Evolutionary conservation across 2,797 vertebrate species (phyloP).

Genomic region (Phataginus tetradactyla): DNA sequence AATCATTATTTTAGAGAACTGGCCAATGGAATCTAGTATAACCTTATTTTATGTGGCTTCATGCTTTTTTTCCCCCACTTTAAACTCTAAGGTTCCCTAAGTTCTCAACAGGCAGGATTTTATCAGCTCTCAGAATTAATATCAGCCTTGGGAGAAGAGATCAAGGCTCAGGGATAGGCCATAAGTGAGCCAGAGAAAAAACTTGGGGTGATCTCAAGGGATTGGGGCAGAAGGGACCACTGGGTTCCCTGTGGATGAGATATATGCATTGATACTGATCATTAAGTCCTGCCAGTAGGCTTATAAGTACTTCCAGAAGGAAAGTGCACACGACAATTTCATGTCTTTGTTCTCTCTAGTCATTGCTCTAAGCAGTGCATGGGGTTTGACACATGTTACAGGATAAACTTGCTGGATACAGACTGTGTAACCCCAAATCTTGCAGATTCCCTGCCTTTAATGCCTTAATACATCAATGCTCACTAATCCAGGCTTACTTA

Average conservation of each 20-base stretch:
- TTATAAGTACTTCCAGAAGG: not conserved
- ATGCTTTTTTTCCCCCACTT: not conserved
- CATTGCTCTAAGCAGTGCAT: not conserved
- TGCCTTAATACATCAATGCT: not conserved
- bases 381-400: not conserved
- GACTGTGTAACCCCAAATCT: not conserved
- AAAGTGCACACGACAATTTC: not conserved
- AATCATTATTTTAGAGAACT: constrained; percentile 33
- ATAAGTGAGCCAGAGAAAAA: not conserved
- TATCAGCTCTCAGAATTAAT: constrained; percentile 36
- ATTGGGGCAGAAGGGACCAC: not conserved
- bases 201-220: not conserved
- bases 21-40: not conserved
- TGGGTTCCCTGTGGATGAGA: not conserved
- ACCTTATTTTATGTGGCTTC: not conserved
- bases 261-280: not conserved
- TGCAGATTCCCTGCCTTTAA: not conserved
- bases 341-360: not conserved
- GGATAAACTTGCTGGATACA: not conserved
- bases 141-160: not conserved
- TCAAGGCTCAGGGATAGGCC: not conserved
- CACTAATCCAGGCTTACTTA: not conserved
- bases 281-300: not conserved
- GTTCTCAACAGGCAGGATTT: not conserved
- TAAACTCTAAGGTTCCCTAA: not conserved